phyloP scores from a whole-genome alignment of 2,888 invertebrate species.

The Encarsia formosa region DNA sequence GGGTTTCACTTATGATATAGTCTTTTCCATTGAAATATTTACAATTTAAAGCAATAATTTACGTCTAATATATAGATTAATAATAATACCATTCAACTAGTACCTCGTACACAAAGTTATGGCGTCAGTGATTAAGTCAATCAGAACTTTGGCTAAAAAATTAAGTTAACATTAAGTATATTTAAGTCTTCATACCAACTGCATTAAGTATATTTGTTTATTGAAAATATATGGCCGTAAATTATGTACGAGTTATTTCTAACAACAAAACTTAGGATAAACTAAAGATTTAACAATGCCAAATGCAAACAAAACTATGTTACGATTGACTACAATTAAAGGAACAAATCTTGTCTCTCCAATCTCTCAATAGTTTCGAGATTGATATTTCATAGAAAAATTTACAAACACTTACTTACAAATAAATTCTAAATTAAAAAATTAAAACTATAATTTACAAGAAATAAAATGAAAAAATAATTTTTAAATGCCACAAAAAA shows the following conservation, averaged over 20 bases:
- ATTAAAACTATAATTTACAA: neutral
- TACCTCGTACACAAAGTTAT: constrained; percentile 5
- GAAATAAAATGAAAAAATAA: constrained; percentile 4
- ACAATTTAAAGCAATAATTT: constrained; percentile 13
- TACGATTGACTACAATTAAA: constrained; percentile 22
- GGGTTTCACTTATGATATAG: neutral
- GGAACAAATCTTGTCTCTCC: constrained; percentile 25
- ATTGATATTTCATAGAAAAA: constrained; percentile 6
- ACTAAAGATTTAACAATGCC: constrained; percentile 28
- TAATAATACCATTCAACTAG: constrained; percentile 10
- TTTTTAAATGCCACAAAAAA: constrained; percentile 3
- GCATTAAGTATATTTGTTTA: neutral
- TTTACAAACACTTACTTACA: constrained; percentile 14
- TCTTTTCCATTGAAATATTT: constrained; percentile 16
- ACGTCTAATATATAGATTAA: neutral
- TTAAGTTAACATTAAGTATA: constrained; percentile 5
- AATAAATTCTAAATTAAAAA: too few species aligned
- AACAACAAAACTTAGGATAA: constrained; percentile 24
- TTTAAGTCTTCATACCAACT: neutral
- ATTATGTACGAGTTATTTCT: constrained; percentile 17
- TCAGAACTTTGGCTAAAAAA: constrained; percentile 7
- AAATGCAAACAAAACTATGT: constrained; percentile 27
- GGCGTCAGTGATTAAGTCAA: neutral
- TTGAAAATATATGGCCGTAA: constrained; percentile 1
- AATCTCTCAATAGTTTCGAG: constrained; percentile 1